Evolutionary conservation across 2,113 vertebrate genomes (phyloP), one percentile per base, ranked within the genome.

Genomic region (Zingel zingel): DNA sequence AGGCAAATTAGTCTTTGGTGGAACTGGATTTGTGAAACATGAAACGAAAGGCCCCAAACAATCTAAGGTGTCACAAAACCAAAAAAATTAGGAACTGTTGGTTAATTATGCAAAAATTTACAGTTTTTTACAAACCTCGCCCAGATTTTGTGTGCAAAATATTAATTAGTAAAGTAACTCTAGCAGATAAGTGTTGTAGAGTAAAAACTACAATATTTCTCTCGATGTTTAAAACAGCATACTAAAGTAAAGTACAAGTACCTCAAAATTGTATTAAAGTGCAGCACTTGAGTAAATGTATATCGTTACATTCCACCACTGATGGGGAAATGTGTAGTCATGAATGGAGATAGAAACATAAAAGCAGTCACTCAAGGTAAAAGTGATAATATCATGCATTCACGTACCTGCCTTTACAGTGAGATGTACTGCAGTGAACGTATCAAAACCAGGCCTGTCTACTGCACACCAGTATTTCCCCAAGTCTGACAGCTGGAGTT

Each of bases 401-500:
- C 3, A 77, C 71, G 0, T 85, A 88, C 88, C 80, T 82, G 85
- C 45, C 3, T 51, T 74, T 11, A 93, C 92, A 47, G 25, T 77
- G 1, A 93, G 59, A 6, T 77, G 13, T 9, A 91, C 72, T 27
- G 2, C n/a, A 12, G 21, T 81, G 21, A 6, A 90, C 2, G 92
- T 84, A 73, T 91, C 75, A 1, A 64, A 14, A 14, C 62, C 36
- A 3, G 9, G 0, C 12, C 92, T 77, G 0, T 85, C 69, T 14
- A 90, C 92, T 9, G 1, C 88, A 50, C 91, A 93, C 79, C 39
- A 63, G 84, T 92, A 93, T 13, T 0, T 61, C 23, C 83, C 85
- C 0, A 74, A 51, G 77, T 93, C 93, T 19, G 89, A 84, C 64
- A 76, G 48, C 74, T 19, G 63, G 43, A 93, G 89, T 0, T 65